phyloP scores from a whole-genome alignment of 2,888 invertebrate genomes.

The Sphaerophoria taeniata region DNA sequence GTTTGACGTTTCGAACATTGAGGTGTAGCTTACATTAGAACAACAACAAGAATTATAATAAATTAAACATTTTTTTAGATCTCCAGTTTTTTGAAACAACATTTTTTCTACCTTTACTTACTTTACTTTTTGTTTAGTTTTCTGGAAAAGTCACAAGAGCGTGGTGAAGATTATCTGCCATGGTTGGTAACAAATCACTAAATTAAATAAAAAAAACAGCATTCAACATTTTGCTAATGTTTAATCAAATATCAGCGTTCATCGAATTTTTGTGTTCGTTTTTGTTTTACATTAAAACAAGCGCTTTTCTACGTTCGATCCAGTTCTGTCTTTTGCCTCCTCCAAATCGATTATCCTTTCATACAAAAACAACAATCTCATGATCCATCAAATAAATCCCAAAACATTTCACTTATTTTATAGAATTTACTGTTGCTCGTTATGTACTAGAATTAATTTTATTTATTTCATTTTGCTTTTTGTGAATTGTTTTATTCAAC shows the following conservation, averaged over 20 bases:
- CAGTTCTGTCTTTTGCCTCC: slow-evolving; percentile 56
- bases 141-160: slow-evolving; percentile 89
- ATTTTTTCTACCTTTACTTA: slow-evolving; percentile 79
- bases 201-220: slow-evolving; percentile 32
- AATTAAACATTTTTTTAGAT: slow-evolving; percentile 24
- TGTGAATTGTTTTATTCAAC: slow-evolving; percentile 20
- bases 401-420: not conserved
- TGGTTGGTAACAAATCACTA: slow-evolving; percentile 87
- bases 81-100: slow-evolving; percentile 55
- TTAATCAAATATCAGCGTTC: slow-evolving; percentile 43
- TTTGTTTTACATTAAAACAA: slow-evolving; percentile 34
- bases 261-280: slow-evolving; percentile 41
- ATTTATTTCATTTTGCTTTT: slow-evolving; percentile 32
- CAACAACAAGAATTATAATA: slow-evolving; percentile 65
- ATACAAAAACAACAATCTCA: slow-evolving; percentile 22
- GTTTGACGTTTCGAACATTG: too few species aligned
- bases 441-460: not conserved
- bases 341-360: slow-evolving; percentile 45
- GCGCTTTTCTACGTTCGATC: slow-evolving; percentile 68
- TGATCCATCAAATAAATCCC: slow-evolving; percentile 13
- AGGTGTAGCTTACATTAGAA: too few species aligned
- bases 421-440: slow-evolving; percentile 54
- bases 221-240: slow-evolving; percentile 59
- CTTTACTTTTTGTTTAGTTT: slow-evolving; percentile 86
- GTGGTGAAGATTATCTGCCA: slow-evolving; percentile 89